Evolutionary conservation across 2,113 vertebrate species (phyloP).

Genomic region (Ellobius talpinus): DNA sequence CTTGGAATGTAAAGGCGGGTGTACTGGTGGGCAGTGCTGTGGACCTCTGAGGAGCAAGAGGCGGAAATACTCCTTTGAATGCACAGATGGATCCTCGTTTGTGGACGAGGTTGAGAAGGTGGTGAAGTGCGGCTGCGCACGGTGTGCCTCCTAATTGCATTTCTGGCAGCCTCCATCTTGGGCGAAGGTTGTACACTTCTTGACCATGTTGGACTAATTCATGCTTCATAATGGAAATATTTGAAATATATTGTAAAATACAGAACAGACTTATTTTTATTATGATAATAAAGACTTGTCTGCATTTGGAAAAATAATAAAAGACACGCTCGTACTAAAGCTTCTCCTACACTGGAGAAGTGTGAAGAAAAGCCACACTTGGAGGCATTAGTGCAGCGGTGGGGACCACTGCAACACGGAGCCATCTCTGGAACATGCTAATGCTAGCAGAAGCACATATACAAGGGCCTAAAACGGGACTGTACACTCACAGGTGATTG

Average conservation of each 20-base stretch:
- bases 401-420: conserved; percentile 76
- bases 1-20: conserved; percentile 95
- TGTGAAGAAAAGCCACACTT: conserved; percentile 75
- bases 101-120: conserved; percentile 99
- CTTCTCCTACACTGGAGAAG: conserved; percentile 85
- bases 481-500: conserved; percentile 57
- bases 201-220: conserved; percentile 93
- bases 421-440: conserved; percentile 79
- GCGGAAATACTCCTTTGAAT: conserved; percentile 98
- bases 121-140: conserved; percentile 97
- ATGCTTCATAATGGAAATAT: conserved; percentile 97
- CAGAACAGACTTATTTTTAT: conserved; percentile 99
- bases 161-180: conserved; percentile 76
- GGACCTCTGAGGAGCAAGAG: conserved; percentile 96
- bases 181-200: conserved; percentile 86
- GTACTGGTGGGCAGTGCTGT: conserved; percentile 93
- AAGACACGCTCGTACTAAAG: conserved; percentile 86
- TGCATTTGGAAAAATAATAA: conserved; percentile 86
- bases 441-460: conserved; percentile 79
- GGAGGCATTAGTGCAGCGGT: conserved; percentile 73
- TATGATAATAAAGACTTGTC: conserved; percentile 95
- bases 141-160: conserved; percentile 92
- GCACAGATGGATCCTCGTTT: conserved; percentile 98
- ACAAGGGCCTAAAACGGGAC: conserved; percentile 59
- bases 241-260: conserved; percentile 99